Evolutionary conservation across 2,797 vertebrate genomes (phyloP), one percentile per base, ranked within the genome.

Genomic region (Melanotaenia pygmaea): DNA sequence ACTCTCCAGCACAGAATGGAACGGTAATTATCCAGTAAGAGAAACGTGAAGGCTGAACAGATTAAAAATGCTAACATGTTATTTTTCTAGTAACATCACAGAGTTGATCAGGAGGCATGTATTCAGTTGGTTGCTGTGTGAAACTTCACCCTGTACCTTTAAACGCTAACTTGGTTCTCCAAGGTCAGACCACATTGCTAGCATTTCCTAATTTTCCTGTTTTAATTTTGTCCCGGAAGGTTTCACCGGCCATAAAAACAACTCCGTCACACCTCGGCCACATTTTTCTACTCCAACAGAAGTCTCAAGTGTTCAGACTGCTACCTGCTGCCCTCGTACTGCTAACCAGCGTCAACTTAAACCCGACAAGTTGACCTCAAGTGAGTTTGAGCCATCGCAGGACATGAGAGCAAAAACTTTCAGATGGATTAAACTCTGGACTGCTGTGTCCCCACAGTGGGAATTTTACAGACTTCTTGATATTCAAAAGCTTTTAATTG

Each of bases 161-260:
- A 37, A 37, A 37, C 7, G n/a, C 16, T 11, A 20, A 20, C 12
- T 5, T 1, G 12, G 22, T 10, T 13, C 50, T 37, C 28, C 7
- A 20, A 14, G 4, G 1, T 22, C 14, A 3, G 7, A 37, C n/a
- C 5, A 28, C 26, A 20, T 30, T 59, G 57, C 32, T 14, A 35
- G 34, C 8, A 32, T 54, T 47, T 67, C 22, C 30, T 7, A 13
- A 1, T 28, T 28, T 28, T 28, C 28, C 28, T 28, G 28, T 28
- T 28, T 28, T 18, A 63, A 38, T 63, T 35, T n/a, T 68, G 45
- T 66, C 37, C 40, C 56, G 59, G 53, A 88, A 99, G 98, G 95
- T 99, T 99, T 93, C 98, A 99, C 80, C 95, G 97, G 89, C 98
- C 98, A 20, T 99, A 95, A 94, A 89, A 75, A 64, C 47, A 80